These are phyloP conservation scores for Condylura cristata DNA, from an alignment of 2,113 vertebrate species.

Conservation along the genomic window DNA sequence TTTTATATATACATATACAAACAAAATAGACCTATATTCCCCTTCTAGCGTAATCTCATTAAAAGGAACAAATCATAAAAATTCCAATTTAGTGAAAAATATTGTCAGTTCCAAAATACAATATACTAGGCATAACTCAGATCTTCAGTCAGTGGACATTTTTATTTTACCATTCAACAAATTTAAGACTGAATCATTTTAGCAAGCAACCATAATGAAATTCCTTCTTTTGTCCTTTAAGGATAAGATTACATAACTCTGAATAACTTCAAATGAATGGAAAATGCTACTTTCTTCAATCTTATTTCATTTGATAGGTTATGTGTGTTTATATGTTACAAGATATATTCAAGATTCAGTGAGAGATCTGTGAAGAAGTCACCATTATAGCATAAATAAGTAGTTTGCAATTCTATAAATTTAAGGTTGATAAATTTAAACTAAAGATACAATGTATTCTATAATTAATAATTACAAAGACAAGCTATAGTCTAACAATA, in stretches of 20 bases:
- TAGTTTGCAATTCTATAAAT: not conserved
- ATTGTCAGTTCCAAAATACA: not conserved
- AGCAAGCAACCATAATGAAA: not conserved
- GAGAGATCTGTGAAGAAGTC: not conserved
- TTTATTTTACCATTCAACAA: not conserved
- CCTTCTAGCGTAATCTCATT: not conserved
- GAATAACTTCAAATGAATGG: not conserved
- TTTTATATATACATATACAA: not conserved
- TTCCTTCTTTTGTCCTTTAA: not conserved
- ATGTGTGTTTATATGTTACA: not conserved
- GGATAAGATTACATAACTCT: not conserved
- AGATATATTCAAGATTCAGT: not conserved
- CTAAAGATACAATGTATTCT: not conserved
- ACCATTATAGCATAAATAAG: not conserved
- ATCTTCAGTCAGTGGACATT: not conserved
- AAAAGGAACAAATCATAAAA: slow-evolving; percentile 4
- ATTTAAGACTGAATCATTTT: not conserved
- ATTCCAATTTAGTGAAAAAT: not conserved
- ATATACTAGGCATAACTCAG: not conserved
- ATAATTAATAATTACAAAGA: not conserved
- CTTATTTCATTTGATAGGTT: not conserved
- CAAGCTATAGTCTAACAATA: not conserved
- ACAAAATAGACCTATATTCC: not conserved
- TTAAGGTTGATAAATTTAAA: too few species aligned
- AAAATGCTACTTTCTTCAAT: not conserved